phyloP scores from a whole-genome alignment of 35 echinoderm and acorn worm species.

The Apostichopus parvimensis region DNA sequence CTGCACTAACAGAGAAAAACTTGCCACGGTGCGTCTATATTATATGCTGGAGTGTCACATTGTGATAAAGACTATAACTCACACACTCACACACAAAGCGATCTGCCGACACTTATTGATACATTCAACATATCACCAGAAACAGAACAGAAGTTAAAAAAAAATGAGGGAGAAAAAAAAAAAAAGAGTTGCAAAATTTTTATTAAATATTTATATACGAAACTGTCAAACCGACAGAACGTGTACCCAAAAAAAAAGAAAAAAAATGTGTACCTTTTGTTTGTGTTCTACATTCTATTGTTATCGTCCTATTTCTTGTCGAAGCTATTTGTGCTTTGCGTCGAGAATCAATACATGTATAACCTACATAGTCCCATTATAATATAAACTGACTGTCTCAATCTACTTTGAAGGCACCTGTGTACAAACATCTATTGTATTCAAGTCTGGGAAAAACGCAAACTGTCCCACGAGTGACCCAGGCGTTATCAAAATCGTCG shows the following conservation, averaged over 20 bases:
- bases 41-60: not conserved
- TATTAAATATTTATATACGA: conserved; percentile 40
- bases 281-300: conserved; percentile 29
- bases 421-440: conserved; percentile 43
- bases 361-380: conserved; percentile 48
- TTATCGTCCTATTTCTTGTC: not conserved
- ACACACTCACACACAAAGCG: not conserved
- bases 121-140: not conserved
- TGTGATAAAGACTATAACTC: not conserved
- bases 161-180: too few relatives aligned
- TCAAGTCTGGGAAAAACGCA: conserved; percentile 26
- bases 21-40: not conserved
- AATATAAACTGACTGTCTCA: not conserved
- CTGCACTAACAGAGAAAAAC: not conserved
- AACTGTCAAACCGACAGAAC: conserved; percentile 22
- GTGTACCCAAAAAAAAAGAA: not conserved
- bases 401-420: conserved; percentile 19
- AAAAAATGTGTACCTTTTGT: not conserved
- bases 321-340: conserved; percentile 24
- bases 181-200: not conserved
- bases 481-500: conserved; percentile 34
- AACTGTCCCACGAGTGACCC: conserved; percentile 33
- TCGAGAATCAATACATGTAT: conserved; percentile 36
- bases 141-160: too few relatives aligned
- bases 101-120: not conserved